These are phyloP conservation scores for Hedya salicella DNA, from an alignment of 2,888 invertebrate species.

Conservation along the genomic window DNA sequence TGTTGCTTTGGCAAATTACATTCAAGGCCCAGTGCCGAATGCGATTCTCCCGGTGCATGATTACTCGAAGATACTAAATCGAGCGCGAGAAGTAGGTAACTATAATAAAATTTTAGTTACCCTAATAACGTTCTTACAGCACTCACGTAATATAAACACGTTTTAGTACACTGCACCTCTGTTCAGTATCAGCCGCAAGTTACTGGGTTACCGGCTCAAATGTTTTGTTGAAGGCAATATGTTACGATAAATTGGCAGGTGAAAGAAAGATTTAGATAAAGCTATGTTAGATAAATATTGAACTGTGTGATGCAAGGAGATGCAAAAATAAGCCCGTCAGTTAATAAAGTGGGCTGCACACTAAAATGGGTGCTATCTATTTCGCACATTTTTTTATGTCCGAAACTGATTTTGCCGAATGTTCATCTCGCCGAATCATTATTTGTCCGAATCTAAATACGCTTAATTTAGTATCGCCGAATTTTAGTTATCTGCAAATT, in stretches of 20 bases:
- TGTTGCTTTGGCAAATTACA: too few species aligned
- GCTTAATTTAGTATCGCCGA: too few species aligned
- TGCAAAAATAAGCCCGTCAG: slow-evolving; percentile 23
- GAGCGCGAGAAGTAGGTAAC: background rate
- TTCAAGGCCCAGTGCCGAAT: background rate
- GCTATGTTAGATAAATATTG: slow-evolving; percentile 26
- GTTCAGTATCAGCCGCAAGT: slow-evolving; percentile 48
- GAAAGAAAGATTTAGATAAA: slow-evolving; percentile 46
- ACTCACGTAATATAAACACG: slow-evolving; percentile 33
- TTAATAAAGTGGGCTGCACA: background rate
- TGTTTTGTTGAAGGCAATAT: slow-evolving; percentile 64
- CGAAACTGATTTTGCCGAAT: too few species aligned
- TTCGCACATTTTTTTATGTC: too few species aligned
- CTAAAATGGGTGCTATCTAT: too few species aligned
- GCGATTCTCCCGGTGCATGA: background rate
- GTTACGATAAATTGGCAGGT: slow-evolving; percentile 58
- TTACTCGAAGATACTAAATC: background rate
- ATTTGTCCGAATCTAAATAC: too few species aligned
- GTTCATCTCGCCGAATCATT: too few species aligned
- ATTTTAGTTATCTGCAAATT: too few species aligned
- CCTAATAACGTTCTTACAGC: slow-evolving; percentile 26
- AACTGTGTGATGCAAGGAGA: slow-evolving; percentile 23
- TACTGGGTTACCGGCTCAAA: slow-evolving; percentile 53
- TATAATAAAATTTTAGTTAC: slow-evolving; percentile 29
- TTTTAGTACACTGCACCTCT: slow-evolving; percentile 43